Base-by-base conservation (phyloP, 2,113 vertebrate species). In the Hoplias malabaricus region DNA sequence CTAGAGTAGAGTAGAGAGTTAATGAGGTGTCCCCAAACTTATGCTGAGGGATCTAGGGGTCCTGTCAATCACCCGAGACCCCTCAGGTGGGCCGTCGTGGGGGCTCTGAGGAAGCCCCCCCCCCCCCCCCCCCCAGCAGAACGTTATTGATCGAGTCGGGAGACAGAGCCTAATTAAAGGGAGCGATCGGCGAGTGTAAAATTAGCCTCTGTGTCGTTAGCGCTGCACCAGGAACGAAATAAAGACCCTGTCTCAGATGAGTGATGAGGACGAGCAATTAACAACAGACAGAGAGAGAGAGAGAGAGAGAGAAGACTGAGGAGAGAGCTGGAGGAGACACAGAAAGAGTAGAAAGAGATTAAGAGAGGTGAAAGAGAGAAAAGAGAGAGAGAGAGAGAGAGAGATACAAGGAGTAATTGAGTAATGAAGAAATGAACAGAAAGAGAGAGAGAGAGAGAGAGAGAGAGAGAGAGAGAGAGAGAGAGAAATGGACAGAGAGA, bases 131-230 rank as follows among this genome's bases (percentile, higher is more conserved):
- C n/a, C n/a, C n/a, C n/a, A n/a, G n/a, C n/a, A 59, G 75, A 75
- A 84, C 85, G 71, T 90, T 92, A 91, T 90, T 88, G 90, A 91
- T 92, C 84, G 85, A 87, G 74, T 84, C 66, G 78, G 82, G 84
- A 89, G 88, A 90, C 90, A 90, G 88, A 88, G 82, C 87, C 88
- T 92, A 91, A 92, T 92, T 92, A 91, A 90, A 92, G 73, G 61
- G 88, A 92, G 88, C 81, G 88, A 90, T 88, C 89, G 85, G 85
- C 86, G 88, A 89, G 90, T 92, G 89, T 92, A 91, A 92, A 93
- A 92, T 92, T 91, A 92, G 91, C 88, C 86, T 90, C 85, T 78
- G 78, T 86, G 91, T 89, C 88, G 90, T 92, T 93, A 90, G 87
- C 89, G 83, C 83, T 82, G 88, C 88, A 88, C 75, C 88, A 85